These are phyloP conservation scores for Indicator indicator DNA, from an alignment of 2,113 vertebrate genomes.

Conservation along the genomic window DNA sequence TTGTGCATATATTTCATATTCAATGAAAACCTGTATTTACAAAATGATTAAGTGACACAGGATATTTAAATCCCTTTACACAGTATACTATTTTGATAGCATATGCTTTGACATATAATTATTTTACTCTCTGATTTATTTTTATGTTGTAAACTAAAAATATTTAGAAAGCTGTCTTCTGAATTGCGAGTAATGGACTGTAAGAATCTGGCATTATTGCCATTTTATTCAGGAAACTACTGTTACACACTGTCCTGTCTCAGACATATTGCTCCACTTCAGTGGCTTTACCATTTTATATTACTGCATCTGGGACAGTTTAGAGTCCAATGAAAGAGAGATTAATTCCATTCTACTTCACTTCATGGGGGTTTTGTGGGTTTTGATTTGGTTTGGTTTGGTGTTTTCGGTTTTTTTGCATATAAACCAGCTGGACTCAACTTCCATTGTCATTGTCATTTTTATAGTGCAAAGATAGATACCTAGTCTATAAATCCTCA, in stretches of 20 bases:
- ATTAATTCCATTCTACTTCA: not conserved
- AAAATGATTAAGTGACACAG: not conserved
- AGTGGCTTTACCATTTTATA: not conserved
- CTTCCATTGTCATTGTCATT: not conserved
- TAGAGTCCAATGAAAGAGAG: not conserved
- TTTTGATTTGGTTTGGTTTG: too few relatives aligned
- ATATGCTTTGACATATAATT: constrained; percentile 24
- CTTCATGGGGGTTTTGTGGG: not conserved
- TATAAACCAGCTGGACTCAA: not conserved
- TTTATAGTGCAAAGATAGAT: not conserved
- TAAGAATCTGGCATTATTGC: not conserved
- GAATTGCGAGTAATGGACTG: not conserved
- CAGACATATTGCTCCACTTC: not conserved
- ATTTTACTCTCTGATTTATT: constrained; percentile 12
- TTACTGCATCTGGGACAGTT: not conserved
- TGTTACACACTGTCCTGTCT: not conserved
- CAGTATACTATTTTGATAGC: not conserved
- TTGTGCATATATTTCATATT: not conserved
- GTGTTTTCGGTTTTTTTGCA: too few relatives aligned
- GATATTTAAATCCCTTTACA: not conserved
- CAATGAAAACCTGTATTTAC: not conserved
- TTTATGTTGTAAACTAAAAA: not conserved
- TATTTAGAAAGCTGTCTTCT: constrained; percentile 9
- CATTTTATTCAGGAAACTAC: constrained; percentile 5
- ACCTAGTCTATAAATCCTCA: not conserved